Evolutionary conservation across 1,140 invertebrate genomes (phyloP), one percentile per base, ranked within the genome.

Genomic region (Arion vulgaris): DNA sequence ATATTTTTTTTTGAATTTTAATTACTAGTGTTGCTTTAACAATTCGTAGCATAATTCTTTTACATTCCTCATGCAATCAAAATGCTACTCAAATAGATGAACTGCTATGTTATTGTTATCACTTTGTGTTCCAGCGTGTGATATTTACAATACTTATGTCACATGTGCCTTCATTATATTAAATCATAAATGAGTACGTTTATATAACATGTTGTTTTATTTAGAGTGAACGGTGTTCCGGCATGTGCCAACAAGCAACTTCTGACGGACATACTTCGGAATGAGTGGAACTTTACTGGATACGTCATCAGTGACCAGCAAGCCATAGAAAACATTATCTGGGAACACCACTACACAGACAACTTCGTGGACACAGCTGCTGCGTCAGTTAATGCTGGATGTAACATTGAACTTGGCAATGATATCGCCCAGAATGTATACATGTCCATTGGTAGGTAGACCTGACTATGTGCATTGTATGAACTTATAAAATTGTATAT

Each of bases 181-280:
- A n/a, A n/a, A n/a, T n/a, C n/a, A n/a, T n/a, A n/a, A n/a, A n/a
- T n/a, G n/a, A n/a, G n/a, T n/a, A n/a, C n/a, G n/a, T n/a, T n/a
- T n/a, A n/a, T n/a, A n/a, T n/a, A n/a, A n/a, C n/a, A 45, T 45
- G 41, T 15, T 45, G 5, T 15, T 15, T 45, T 45, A 7, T 83
- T 78, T 83, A 91, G 91, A 41, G 79, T 92, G 4, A 91, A 91
- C 85, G 91, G 91, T 1, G 73, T 91, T 0, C 91, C 91, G 17
- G 87, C 90, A 9, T 92, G 91, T 84, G 89, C 89, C n/a, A 88
- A 90, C 80, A 87, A 88, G 32, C 57, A 86, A 34, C 86, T 92
- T 13, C 85, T 92, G 53, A 90, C 89, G 1, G 85, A 90, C 19
- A 88, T 90, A 38, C 85, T 91, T 1, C 80, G 91, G 17, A 80